Evolutionary conservation across 1,140 invertebrate species (phyloP), one percentile per base, ranked within the genome.

Genomic region (Meloidogyne exigua): DNA sequence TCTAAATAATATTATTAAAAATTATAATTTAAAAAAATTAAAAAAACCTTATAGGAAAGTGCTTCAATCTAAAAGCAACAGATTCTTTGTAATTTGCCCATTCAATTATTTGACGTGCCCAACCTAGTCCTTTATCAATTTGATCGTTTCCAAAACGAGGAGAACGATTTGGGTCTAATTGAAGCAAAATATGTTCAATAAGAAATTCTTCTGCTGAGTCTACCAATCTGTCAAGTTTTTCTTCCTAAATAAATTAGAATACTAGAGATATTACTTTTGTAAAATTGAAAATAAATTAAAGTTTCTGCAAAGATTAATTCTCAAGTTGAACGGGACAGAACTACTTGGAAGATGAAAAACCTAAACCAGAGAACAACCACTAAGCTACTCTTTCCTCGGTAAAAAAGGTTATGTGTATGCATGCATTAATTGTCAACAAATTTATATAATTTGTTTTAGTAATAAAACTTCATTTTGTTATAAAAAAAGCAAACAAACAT

Each of bases 51-150:
- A n/a, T n/a, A 4, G 18, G 49, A n/a, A 57, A 18, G 0, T 57
- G 49, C 5, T 57, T 1, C 9, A 57, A 57, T 57, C n/a, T 57
- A 57, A n/a, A 57, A 57, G 18, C 13, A 57, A 57, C 1, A 57
- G 49, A n/a, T 57, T 57, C 49, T 57, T 57, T 57, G 21, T n/a
- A n/a, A 57, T n/a, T 9, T n/a, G 49, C 49, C 49, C 49, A 57
- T n/a, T 57, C 49, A 57, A 57, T 57, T 57, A 57, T n/a, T n/a
- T 57, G 12, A 57, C 49, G 49, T 57, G 49, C 49, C 49, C 49
- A 57, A 57, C 49, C 49, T n/a, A 57, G n/a, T 57, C 18, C 18
- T n/a, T n/a, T 57, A 57, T 57, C 49, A 5, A 57, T 1, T 57
- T 57, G 49, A 9, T 57, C 18, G 9, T n/a, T n/a, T n/a, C 18